Evolutionary conservation across 2,113 vertebrate species (phyloP).

Genomic region (Phasianus colchicus): DNA sequence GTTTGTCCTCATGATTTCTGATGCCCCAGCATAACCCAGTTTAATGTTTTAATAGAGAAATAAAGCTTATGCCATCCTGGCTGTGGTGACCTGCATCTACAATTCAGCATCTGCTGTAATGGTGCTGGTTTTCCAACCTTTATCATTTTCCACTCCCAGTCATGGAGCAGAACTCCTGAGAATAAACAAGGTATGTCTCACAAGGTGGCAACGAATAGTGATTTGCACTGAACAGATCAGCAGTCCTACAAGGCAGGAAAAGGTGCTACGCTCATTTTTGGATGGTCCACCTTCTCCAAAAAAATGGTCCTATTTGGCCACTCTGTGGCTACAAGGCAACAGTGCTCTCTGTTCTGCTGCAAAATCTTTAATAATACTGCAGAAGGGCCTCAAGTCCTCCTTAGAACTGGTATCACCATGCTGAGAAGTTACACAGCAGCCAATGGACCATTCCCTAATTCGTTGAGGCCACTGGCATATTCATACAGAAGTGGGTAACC

Average conservation of each 20-base stretch:
- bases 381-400: neutral
- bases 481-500: neutral
- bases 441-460: neutral
- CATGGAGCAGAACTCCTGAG: rapidly evolving
- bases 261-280: neutral
- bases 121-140: neutral
- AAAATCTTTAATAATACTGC: neutral
- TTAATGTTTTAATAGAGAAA: neutral
- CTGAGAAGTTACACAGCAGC: neutral
- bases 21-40: neutral
- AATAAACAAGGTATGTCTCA: neutral
- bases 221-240: neutral
- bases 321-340: neutral
- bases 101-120: neutral
- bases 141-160: neutral
- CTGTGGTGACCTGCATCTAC: neutral
- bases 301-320: neutral
- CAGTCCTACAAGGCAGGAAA: rapidly evolving
- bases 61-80: neutral
- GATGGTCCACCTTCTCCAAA: neutral
- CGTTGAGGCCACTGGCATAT: neutral
- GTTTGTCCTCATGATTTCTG: neutral
- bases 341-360: rapidly evolving
- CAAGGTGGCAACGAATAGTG: rapidly evolving
- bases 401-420: rapidly evolving